These are phyloP conservation scores for Leptinotarsa rubiginosa DNA, from an alignment of 2,888 invertebrate species.

Conservation along the genomic window DNA sequence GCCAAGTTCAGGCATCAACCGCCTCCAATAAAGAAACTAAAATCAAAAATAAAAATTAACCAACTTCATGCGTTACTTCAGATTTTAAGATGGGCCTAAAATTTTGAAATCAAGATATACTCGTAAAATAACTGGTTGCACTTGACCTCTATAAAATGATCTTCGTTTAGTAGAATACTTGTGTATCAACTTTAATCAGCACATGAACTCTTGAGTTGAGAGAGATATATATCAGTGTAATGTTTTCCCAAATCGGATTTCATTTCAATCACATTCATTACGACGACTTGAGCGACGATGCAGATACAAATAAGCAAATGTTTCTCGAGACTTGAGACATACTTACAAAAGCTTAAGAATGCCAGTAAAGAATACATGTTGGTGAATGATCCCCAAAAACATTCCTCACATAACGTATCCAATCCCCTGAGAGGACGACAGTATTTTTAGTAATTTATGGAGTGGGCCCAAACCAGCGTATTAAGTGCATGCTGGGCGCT, in stretches of 20 bases:
- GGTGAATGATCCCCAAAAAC: conserved; percentile 31
- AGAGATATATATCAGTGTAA: not conserved
- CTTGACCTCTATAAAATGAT: too few relatives aligned
- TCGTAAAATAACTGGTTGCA: too few relatives aligned
- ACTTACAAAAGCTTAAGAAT: not conserved
- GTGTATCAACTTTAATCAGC: too few relatives aligned
- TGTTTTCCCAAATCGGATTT: not conserved
- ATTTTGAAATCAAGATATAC: too few relatives aligned
- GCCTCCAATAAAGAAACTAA: too few relatives aligned
- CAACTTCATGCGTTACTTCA: too few relatives aligned
- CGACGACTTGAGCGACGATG: not conserved
- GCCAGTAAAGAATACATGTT: not conserved
- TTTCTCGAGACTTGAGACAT: not conserved
- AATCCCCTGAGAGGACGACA: conserved; percentile 29
- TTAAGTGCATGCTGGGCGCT: conserved; percentile 46
- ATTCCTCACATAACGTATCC: conserved; percentile 33
- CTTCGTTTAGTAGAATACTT: too few relatives aligned
- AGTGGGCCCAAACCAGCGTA: conserved; percentile 33
- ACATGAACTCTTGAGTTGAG: too few relatives aligned
- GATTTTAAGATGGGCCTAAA: too few relatives aligned
- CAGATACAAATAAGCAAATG: not conserved
- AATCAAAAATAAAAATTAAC: too few relatives aligned
- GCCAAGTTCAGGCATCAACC: too few relatives aligned
- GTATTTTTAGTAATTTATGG: conserved; percentile 39
- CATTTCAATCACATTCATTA: not conserved